Percentiles rank a stretch among this genome's conserved stretches.
These are phyloP conservation scores for Mormyrops attenuatus DNA, from an alignment of 2,797 vertebrate species.

Conservation along the genomic window DNA sequence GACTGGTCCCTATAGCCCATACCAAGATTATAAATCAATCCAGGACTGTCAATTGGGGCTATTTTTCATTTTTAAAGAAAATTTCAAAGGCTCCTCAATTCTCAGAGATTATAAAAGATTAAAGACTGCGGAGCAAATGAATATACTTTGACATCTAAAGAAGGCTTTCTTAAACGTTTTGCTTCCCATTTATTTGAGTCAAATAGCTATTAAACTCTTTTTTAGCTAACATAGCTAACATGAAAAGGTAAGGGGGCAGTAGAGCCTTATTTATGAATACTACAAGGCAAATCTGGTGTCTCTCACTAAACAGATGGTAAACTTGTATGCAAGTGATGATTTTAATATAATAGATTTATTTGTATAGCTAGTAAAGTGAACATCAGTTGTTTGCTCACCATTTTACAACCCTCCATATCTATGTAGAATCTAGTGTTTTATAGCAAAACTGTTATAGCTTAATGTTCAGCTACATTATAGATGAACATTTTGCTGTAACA, in stretches of 20 bases:
- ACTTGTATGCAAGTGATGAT: neutral
- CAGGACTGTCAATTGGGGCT: slow-evolving; percentile 26
- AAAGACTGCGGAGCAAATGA: slow-evolving; percentile 23
- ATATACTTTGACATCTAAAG: slow-evolving; percentile 19
- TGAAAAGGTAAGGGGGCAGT: neutral
- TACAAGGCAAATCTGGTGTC: neutral
- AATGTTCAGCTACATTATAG: neutral
- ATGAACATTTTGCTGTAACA: neutral
- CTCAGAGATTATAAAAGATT: slow-evolving; percentile 37
- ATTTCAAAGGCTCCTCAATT: slow-evolving; percentile 38
- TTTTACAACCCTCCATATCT: neutral
- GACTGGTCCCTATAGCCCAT: slow-evolving; percentile 30
- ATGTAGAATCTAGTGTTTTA: neutral
- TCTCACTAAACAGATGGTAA: slow-evolving; percentile 7
- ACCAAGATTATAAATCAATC: slow-evolving; percentile 35
- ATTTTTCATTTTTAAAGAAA: slow-evolving; percentile 37
- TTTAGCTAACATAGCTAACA: neutral
- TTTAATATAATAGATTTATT: neutral
- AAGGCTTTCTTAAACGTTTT: slow-evolving; percentile 20
- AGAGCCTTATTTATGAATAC: neutral
- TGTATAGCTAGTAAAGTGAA: neutral
- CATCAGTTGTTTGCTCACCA: neutral
- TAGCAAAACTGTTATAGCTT: neutral
- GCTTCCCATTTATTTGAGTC: slow-evolving; percentile 2
- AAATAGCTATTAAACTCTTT: neutral